Base-by-base conservation (phyloP, 2,113 vertebrate genomes). In the Scolopax mira region DNA sequence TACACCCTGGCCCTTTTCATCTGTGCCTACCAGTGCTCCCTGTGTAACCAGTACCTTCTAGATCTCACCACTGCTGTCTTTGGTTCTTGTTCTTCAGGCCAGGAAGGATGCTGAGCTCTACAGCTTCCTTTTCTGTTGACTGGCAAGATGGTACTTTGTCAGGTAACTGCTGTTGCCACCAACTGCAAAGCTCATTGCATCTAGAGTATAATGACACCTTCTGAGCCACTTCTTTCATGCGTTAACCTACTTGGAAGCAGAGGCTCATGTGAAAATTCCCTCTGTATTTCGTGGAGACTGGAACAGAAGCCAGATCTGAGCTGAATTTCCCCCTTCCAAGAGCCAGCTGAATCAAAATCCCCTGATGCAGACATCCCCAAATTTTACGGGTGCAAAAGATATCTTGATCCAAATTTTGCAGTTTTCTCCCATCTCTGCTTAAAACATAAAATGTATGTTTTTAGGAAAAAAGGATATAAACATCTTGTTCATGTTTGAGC, bases 401-500 rank as follows among this genome's bases (percentile, higher is more conserved):
- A 74, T 86, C 94, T 95, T 91, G 80, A 95, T 96, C 94, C 88
- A 96, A 97, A 96, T 94, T 95, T 96, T 96, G 94, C 86, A 94
- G 90, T 96, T 97, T 95, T 90, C 91, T 97, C 93, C 95, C 83
- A 91, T 94, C 94, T 30, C 90, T 94, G 93, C 96, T 96, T 93
- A 88, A 96, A 98, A 97, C 96, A 97, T 96, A 97, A 97, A 94
- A 96, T 97, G 97, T 97, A 97, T 97, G 96, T 97, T 97, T 96
- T 96, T 96, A 97, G 91, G 92, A n/a, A 93, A 96, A 92, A 94
- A 87, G 89, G 92, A 97, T 95, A 96, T 94, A 97, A 95, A 96
- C 96, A 92, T 96, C 96, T 97, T 97, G 96, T 97, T 92, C 95
- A 95, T 97, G 96, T 98, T 97, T 97, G 94, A 97, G 94, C 97